Conservation (phyloP, 2,113 vertebrate species). For the Harpagus bidentatus region DNA sequence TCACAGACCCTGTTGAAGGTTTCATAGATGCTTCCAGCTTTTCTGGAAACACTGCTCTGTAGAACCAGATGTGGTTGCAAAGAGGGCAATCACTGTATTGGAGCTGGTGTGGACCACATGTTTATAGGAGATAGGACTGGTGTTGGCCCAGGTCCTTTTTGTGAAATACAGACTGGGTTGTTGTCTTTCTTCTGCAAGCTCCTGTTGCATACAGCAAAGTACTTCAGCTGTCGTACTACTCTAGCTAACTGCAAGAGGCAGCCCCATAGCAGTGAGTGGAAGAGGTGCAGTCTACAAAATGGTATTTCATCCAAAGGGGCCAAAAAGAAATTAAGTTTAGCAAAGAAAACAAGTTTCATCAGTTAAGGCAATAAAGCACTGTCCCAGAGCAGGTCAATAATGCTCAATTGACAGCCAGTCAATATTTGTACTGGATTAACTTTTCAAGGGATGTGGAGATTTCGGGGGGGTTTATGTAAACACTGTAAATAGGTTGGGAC, state of each 20-base stretch:
- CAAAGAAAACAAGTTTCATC: slow-evolving; percentile 47
- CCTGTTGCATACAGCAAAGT: neutral
- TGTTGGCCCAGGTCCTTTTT: neutral
- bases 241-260: neutral
- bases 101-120: neutral
- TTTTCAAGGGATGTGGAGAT: slow-evolving; percentile 58
- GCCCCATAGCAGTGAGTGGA: neutral
- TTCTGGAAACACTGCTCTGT: neutral
- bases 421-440: slow-evolving; percentile 63
- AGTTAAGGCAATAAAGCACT: slow-evolving; percentile 30
- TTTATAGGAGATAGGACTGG: neutral
- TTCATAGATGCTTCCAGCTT: neutral
- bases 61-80: neutral
- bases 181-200: neutral
- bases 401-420: slow-evolving; percentile 58
- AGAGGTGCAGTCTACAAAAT: neutral
- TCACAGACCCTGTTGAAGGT: neutral
- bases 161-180: neutral
- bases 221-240: neutral
- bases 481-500: slow-evolving; percentile 73
- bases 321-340: slow-evolving; percentile 40
- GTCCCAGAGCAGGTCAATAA: slow-evolving; percentile 44
- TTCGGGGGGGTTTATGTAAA: slow-evolving; percentile 69
- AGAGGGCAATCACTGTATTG: neutral
- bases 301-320: neutral